phyloP scores from a whole-genome alignment of 1,140 invertebrate genomes.

The Saccostrea glomerata region DNA sequence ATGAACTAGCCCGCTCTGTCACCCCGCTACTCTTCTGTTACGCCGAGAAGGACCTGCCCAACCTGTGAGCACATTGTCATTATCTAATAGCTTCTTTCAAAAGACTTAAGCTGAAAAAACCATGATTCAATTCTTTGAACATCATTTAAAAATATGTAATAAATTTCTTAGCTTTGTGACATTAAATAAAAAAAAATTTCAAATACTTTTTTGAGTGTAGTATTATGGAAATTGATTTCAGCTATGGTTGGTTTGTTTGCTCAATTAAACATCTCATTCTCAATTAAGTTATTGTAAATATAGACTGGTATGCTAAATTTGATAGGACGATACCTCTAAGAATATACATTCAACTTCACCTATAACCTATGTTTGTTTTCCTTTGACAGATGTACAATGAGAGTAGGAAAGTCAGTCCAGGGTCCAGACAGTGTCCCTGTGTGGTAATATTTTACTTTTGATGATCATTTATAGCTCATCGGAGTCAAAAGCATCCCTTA shows the following conservation, averaged over 20 bases:
- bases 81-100: too few relatives aligned
- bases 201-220: too few relatives aligned
- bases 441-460: conserved; percentile 66
- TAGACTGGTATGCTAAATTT: too few relatives aligned
- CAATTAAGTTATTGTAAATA: background rate
- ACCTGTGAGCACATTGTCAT: conserved; percentile 68
- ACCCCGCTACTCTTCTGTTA: conserved; percentile 97
- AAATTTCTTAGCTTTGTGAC: too few relatives aligned
- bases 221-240: background rate
- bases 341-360: background rate
- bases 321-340: too few relatives aligned
- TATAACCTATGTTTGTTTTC: background rate
- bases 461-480: too few relatives aligned
- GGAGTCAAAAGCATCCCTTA: too few relatives aligned
- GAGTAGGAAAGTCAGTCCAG: conserved; percentile 85
- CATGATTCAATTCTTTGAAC: too few relatives aligned
- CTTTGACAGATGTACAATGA: conserved; percentile 80
- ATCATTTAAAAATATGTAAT: too few relatives aligned
- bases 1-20: conserved; percentile 94
- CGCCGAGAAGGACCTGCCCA: conserved; percentile 88
- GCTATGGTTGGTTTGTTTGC: background rate
- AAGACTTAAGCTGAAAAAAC: too few relatives aligned
- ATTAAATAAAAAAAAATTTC: too few relatives aligned
- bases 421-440: conserved; percentile 69
- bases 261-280: background rate